phyloP scores from a whole-genome alignment of 2,113 vertebrate species.

The Meles meles region DNA sequence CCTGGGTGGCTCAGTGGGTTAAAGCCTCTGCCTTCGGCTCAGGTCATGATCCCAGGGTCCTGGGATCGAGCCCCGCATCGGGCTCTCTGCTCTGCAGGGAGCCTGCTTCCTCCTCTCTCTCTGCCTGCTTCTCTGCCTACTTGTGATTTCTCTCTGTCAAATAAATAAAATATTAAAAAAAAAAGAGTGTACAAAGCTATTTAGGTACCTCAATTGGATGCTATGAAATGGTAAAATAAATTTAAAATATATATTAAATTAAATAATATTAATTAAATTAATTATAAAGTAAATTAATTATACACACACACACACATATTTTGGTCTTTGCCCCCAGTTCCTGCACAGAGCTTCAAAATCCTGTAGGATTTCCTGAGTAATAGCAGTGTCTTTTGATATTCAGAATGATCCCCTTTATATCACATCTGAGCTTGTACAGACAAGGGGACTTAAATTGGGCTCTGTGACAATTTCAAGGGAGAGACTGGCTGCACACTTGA shows the following conservation, averaged over 20 bases:
- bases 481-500: neutral
- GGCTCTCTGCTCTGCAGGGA: too few species aligned
- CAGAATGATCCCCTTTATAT: neutral
- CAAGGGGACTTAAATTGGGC: neutral
- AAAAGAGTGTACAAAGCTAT: neutral
- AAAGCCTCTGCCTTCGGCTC: too few species aligned
- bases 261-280: too few species aligned
- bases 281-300: too few species aligned
- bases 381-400: neutral
- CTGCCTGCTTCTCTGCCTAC: too few species aligned
- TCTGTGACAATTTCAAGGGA: neutral
- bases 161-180: too few species aligned
- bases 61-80: too few species aligned
- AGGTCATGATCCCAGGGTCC: too few species aligned
- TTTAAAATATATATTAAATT: too few species aligned
- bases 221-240: neutral
- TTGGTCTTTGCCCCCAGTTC: neutral
- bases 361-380: neutral
- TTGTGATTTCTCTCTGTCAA: too few species aligned
- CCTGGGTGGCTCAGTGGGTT: too few species aligned
- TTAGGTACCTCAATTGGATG: neutral
- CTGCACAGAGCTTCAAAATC: neutral
- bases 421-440: neutral
- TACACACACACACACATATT: neutral
- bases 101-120: too few species aligned